A percentile compares a stretch with the other conserved stretches of the same genome.
These are phyloP conservation scores for Protonemura montana DNA, from an alignment of 2,888 invertebrate species.

Conservation along the genomic window DNA sequence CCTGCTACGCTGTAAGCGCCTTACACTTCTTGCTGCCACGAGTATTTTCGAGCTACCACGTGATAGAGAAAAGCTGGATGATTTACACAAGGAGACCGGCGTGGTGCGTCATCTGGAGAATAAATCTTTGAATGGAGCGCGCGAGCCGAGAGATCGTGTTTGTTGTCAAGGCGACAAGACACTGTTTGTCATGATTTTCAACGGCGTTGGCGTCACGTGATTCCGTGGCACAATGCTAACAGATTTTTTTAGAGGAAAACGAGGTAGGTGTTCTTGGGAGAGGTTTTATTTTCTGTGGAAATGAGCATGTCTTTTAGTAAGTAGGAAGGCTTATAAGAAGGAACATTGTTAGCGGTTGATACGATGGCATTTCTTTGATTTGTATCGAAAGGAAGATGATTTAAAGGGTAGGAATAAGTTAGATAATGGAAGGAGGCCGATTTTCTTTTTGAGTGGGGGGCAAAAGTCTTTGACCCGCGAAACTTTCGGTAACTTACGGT, in stretches of 20 bases:
- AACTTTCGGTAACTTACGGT: not conserved
- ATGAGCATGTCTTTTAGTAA: conserved; percentile 1
- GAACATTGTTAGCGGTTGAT: not conserved
- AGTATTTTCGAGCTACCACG: not conserved
- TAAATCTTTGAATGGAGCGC: not conserved
- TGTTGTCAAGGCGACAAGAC: not conserved
- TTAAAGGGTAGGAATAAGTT: not conserved
- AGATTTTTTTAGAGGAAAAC: not conserved
- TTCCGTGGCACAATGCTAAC: not conserved
- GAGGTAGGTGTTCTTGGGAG: not conserved
- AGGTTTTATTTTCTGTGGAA: not conserved
- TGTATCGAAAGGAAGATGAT: not conserved
- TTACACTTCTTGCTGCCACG: not conserved
- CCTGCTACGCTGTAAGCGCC: not conserved
- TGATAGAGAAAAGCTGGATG: not conserved
- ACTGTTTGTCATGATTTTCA: not conserved
- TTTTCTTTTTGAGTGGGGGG: not conserved
- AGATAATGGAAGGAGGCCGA: not conserved
- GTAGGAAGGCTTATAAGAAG: not conserved
- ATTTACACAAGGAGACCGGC: not conserved
- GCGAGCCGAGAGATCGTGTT: not conserved
- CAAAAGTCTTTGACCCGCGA: not conserved
- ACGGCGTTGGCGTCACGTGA: not conserved
- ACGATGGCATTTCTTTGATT: not conserved
- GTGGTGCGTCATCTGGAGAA: not conserved